Base-by-base conservation (phyloP, 2,113 vertebrate species). In the Ceratotherium simum region DNA sequence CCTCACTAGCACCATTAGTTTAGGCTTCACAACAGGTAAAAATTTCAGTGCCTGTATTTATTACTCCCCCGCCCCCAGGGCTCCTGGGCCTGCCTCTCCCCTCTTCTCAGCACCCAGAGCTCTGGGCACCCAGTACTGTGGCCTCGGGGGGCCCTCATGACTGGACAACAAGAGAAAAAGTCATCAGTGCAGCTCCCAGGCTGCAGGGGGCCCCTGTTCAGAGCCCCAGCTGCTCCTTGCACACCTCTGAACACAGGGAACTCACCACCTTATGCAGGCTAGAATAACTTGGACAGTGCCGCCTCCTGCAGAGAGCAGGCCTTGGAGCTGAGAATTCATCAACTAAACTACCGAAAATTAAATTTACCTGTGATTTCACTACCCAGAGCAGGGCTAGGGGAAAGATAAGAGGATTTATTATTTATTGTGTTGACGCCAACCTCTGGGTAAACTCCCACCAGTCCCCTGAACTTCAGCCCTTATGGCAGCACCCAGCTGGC, bases 291-390 rank as follows among this genome's bases (percentile, higher is more conserved):
- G 25, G 18, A 23, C 21, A 54, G 72, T 0, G 9, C 48, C 48
- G n/a, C 54, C 58, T 78, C 14, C 48, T 58, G 7, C 20, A 69
- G 84, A 64, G 54, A 60, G 64, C 2, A 23, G 36, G 54, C 4
- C 48, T n/a, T 1, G 42, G 60, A 51, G 42, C 9, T 4, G 13
- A 65, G n/a, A 69, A 46, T 33, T 51, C 36, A 23, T 3, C 36
- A 17, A 94, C 75, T 72, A 90, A 54, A 96, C n/a, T 14, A 64
- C 73, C 31, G 81, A 96, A 97, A 94, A 80, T 65, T 42, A 56
- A 83, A 94, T 90, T 31, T 20, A 58, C 56, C 69, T 88, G 11
- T 84, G 23, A 84, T 65, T 89, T 81, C 14, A 8, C 29, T 54
- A 36, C 27, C 14, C 48, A 65, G 42, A 87, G 42, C 76, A 82